Percentiles rank a stretch among this genome's conserved stretches.
These are phyloP conservation scores for Copidosoma floridanum DNA, from an alignment of 1,140 invertebrate species.

Conservation along the genomic window DNA sequence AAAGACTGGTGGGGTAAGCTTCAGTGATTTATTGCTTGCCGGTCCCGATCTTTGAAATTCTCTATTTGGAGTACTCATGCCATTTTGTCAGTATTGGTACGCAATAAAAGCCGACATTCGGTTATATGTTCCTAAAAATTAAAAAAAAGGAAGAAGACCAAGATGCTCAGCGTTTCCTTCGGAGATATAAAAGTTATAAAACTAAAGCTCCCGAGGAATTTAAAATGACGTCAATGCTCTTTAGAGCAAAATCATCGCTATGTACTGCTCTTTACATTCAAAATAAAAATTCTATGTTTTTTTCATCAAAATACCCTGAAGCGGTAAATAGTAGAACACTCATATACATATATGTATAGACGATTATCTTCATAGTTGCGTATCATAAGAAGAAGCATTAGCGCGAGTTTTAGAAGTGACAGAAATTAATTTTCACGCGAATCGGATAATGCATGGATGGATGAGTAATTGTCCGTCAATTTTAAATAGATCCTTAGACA, in stretches of 20 bases:
- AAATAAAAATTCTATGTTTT: neutral
- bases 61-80: constrained; percentile 35
- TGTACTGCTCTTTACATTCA: constrained; percentile 31
- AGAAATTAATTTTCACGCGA: neutral
- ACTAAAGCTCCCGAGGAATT: constrained; percentile 20
- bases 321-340: neutral
- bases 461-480: neutral
- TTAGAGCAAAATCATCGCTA: constrained; percentile 40
- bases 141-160: constrained; percentile 33
- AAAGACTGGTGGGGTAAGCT: neutral
- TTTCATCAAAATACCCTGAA: too few species aligned
- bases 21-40: neutral
- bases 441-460: constrained; percentile 11
- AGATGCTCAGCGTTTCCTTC: constrained; percentile 36
- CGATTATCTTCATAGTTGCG: neutral
- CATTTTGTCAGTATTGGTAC: constrained; percentile 27
- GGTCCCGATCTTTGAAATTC: neutral
- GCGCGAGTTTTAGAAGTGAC: neutral
- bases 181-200: constrained; percentile 19
- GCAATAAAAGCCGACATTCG: neutral
- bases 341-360: neutral
- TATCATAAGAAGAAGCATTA: neutral
- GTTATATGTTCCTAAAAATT: constrained; percentile 45
- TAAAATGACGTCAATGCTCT: constrained; percentile 40
- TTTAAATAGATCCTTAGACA: neutral